These are phyloP conservation scores for Chelonoidis abingdonii DNA, from an alignment of 2,113 vertebrate genomes.

Conservation along the genomic window DNA sequence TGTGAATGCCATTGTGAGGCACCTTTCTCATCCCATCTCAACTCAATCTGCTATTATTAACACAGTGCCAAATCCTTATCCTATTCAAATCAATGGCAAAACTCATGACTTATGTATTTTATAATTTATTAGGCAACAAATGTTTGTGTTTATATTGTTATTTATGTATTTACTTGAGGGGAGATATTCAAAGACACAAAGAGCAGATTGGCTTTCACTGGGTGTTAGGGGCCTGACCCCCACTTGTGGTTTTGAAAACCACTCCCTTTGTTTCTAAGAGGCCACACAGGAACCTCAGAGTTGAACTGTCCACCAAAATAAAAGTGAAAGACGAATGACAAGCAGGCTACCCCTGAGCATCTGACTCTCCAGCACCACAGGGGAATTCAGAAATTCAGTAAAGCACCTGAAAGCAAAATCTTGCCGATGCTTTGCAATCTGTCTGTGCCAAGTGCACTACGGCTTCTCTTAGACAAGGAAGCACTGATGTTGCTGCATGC, in stretches of 20 bases:
- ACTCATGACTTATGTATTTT: background rate
- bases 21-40: background rate
- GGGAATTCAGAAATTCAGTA: background rate
- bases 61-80: background rate
- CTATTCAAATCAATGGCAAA: background rate
- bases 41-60: background rate
- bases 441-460: background rate
- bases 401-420: background rate
- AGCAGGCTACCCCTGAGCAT: accelerated
- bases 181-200: background rate
- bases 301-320: background rate
- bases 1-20: background rate
- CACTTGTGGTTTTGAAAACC: background rate
- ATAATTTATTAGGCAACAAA: background rate
- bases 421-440: background rate
- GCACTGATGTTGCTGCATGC: background rate
- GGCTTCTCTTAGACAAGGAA: background rate
- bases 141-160: background rate
- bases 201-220: background rate
- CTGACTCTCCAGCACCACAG: background rate
- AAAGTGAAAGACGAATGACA: background rate
- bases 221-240: background rate
- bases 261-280: background rate
- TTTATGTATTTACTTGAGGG: background rate
- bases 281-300: accelerated